Percentiles rank a stretch among this genome's conserved stretches.
These are phyloP conservation scores for Phrynocephalus forsythii DNA, from an alignment of 2,797 vertebrate species.

Conservation along the genomic window DNA sequence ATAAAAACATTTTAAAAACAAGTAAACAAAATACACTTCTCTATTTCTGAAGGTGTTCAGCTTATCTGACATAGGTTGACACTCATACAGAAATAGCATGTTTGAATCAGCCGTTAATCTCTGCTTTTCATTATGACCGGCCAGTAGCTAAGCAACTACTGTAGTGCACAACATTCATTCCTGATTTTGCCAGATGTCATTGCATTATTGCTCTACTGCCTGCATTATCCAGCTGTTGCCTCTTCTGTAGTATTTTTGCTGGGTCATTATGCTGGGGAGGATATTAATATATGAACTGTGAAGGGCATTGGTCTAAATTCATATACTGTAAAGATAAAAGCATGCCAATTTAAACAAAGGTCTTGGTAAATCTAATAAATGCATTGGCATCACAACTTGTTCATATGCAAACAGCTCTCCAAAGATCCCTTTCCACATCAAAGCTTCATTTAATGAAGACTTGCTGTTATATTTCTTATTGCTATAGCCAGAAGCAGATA, in stretches of 20 bases:
- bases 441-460: constrained; percentile 65
- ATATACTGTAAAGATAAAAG: constrained; percentile 6
- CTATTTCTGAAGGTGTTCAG: background rate
- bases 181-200: constrained; percentile 17
- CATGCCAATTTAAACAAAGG: background rate
- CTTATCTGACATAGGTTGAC: background rate
- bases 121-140: constrained; percentile 18
- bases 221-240: constrained; percentile 21
- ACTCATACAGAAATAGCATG: background rate
- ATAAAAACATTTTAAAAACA: too few relatives aligned
- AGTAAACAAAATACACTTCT: background rate
- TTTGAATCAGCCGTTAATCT: constrained; percentile 8
- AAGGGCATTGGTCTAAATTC: constrained; percentile 37
- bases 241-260: background rate
- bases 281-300: background rate
- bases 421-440: constrained; percentile 44
- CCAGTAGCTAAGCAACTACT: constrained; percentile 17
- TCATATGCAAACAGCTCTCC: constrained; percentile 50
- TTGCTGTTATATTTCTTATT: constrained; percentile 44
- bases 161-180: constrained; percentile 4
- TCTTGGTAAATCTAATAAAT: constrained; percentile 27
- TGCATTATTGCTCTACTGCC: constrained; percentile 14
- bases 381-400: constrained; percentile 41
- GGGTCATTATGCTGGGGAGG: background rate
- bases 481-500: constrained; percentile 39